Conservation (phyloP, 2,113 vertebrate species). For the Oryctolagus cuniculus region mOryCun1.1 NC_091432.1:175536001-175536500, state of each 20-base stretch:
- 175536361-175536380: neutral
- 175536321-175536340: neutral
- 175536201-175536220: neutral
- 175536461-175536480: too few species aligned
- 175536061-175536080: conserved; percentile 23
- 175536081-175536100: neutral
- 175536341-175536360: neutral
- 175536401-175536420: neutral
- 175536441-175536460: too few species aligned
- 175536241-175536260: neutral
- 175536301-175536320: neutral
- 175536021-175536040: conserved; percentile 40
- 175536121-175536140: neutral
- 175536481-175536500: too few species aligned
- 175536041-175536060: conserved; percentile 11
- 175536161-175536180: neutral
- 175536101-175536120: neutral
- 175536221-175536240: too few species aligned
- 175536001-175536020: conserved; percentile 48
- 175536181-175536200: neutral
- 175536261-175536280: neutral
- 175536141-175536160: neutral
- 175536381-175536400: neutral
- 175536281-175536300: neutral
- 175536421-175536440: neutral